These are phyloP conservation scores for Percopsis omiscomaycus DNA, from an alignment of 2,797 vertebrate genomes.

Conservation along the genomic window DNA sequence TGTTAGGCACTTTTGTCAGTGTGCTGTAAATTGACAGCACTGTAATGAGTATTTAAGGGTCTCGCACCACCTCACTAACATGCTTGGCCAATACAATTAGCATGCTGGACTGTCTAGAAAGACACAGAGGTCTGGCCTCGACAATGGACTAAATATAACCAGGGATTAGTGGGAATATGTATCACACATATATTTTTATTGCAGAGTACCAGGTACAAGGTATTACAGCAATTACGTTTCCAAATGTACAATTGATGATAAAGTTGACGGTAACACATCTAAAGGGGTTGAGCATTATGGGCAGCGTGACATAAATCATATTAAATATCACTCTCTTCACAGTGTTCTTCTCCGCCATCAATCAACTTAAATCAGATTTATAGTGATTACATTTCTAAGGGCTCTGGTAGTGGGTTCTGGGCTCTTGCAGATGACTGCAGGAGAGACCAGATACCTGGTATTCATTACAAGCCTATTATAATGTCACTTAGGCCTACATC, in stretches of 20 bases:
- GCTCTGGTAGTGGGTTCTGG: conserved; percentile 41
- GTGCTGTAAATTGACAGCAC: conserved; percentile 26
- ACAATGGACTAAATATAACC: not conserved
- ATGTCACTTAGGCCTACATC: conserved; percentile 39
- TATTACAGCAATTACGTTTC: conserved; percentile 11
- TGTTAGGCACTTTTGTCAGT: conserved; percentile 24
- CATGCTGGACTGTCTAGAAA: conserved; percentile 1
- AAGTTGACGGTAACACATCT: not conserved
- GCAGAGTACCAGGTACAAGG: not conserved
- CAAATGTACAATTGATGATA: conserved; percentile 25
- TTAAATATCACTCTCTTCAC: conserved; percentile 47
- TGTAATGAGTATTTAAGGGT: conserved; percentile 41
- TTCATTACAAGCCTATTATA: conserved; percentile 61
- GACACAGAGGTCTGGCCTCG: not conserved
- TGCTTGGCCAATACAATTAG: conserved; percentile 15
- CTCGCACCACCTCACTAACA: conserved; percentile 21
- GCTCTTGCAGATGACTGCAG: conserved; percentile 44
- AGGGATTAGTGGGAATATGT: conserved; percentile 3
- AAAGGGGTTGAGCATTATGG: conserved; percentile 7
- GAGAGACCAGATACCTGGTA: conserved; percentile 56
- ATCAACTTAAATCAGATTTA: conserved; percentile 58
- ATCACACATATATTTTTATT: not conserved
- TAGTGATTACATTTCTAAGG: conserved; percentile 61
- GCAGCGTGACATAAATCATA: conserved; percentile 39
- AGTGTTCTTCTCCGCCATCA: conserved; percentile 42